Evolutionary conservation across 92 coral and sea anemone genomes (phyloP).

Genomic region (Hydrozoanthus gracilis): DNA sequence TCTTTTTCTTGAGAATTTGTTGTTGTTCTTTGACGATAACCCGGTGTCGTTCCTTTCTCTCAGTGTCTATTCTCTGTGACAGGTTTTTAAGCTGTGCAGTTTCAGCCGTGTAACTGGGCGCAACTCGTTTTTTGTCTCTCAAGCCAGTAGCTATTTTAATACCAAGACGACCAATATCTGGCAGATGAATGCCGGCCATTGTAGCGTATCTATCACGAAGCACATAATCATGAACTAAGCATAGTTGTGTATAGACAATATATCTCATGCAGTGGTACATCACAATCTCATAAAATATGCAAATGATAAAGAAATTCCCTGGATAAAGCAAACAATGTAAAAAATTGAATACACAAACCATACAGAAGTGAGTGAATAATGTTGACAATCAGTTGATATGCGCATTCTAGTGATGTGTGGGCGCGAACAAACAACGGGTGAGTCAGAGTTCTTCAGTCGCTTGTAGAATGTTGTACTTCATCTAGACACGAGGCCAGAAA

Average conservation of each 20-base stretch:
- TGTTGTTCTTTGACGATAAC: conserved; percentile 70
- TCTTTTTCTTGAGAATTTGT: conserved; percentile 67
- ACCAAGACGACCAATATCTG: conserved; percentile 87
- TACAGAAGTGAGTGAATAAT: background rate
- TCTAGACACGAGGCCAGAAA: too few relatives aligned
- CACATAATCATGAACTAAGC: too few relatives aligned
- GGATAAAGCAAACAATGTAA: background rate
- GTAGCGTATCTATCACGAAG: background rate
- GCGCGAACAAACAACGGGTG: background rate
- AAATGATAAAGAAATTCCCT: conserved; percentile 15
- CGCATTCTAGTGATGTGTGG: background rate
- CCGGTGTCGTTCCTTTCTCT: conserved; percentile 73
- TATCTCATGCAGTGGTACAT: background rate
- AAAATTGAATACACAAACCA: conserved; percentile 15
- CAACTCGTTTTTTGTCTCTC: conserved; percentile 76
- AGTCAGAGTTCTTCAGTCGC: background rate
- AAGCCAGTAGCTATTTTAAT: conserved; percentile 86
- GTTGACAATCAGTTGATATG: conserved; percentile 11
- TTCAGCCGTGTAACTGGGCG: conserved; percentile 75
- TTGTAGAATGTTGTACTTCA: too few relatives aligned
- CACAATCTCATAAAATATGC: conserved; percentile 17
- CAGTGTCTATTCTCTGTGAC: conserved; percentile 75
- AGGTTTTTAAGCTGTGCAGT: conserved; percentile 68
- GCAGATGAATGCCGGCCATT: conserved; percentile 86
- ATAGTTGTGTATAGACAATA: background rate